Evolutionary conservation across 1,140 invertebrate species (phyloP).

Genomic region (Chironomus tepperi): DNA sequence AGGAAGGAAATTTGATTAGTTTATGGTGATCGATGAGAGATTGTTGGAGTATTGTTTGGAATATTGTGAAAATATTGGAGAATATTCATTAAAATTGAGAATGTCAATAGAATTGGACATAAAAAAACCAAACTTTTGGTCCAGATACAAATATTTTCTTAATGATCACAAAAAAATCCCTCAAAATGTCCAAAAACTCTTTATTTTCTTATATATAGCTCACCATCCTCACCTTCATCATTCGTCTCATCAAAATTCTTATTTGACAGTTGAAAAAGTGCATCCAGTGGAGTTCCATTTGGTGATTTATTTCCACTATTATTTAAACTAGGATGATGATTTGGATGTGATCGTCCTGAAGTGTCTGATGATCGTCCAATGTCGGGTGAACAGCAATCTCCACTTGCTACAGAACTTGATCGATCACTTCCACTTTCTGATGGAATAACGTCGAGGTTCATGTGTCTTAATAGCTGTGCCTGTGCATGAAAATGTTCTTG

Average conservation of each 20-base stretch:
- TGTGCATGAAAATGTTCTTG: conserved; percentile 42
- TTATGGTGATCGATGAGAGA: neutral
- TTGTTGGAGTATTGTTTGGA: no score
- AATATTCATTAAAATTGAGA: no score
- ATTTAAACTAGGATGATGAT: neutral
- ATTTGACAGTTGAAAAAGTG: conserved; percentile 94
- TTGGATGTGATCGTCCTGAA: neutral
- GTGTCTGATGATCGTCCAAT: conserved; percentile 31
- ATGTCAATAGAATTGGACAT: no score
- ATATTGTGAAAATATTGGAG: no score
- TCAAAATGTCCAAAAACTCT: no score
- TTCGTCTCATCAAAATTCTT: conserved; percentile 83
- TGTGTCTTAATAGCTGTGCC: conserved; percentile 37
- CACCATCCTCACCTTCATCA: conserved; percentile 43
- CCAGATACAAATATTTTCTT: no score
- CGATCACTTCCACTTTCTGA: conserved; percentile 46
- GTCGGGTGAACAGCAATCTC: conserved; percentile 58
- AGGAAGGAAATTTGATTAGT: conserved; percentile 6
- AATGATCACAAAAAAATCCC: no score
- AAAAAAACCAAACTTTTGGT: no score
- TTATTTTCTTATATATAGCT: neutral
- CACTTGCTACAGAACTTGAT: conserved; percentile 53
- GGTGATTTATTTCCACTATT: conserved; percentile 31
- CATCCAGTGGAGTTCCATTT: conserved; percentile 78
- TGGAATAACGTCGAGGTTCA: conserved; percentile 36